These are phyloP conservation scores for Atherix ibis DNA, from an alignment of 2,888 invertebrate species.

Conservation along the genomic window DNA sequence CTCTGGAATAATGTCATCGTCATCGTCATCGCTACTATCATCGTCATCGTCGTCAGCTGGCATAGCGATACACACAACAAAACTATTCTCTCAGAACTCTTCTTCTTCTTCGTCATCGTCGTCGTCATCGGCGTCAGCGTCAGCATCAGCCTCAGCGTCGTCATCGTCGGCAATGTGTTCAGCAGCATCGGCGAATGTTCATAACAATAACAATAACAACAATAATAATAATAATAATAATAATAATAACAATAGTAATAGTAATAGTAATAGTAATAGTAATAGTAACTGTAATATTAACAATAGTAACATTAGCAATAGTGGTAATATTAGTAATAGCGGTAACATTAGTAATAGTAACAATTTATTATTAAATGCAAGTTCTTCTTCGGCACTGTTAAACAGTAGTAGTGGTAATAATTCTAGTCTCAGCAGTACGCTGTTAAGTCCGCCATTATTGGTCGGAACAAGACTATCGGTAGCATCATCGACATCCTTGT, in stretches of 20 bases:
- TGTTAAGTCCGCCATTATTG: conserved; percentile 16
- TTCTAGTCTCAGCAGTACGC: conserved; percentile 31
- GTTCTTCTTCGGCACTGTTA: conserved; percentile 16
- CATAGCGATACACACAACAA: conserved; percentile 14
- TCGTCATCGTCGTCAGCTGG: conserved; percentile 9
- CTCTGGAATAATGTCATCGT: conserved; percentile 12
- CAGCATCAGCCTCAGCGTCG: too few relatives aligned
- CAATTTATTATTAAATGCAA: conserved; percentile 12
- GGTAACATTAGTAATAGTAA: conserved; percentile 17
- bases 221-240: too few relatives aligned
- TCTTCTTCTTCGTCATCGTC: conserved; percentile 9
- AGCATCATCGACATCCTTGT: conserved; percentile 8
- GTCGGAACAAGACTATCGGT: conserved; percentile 10
- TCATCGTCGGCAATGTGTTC: too few relatives aligned
- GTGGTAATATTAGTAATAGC: conserved; percentile 13
- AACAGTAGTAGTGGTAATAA: conserved; percentile 20
- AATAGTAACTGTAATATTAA: too few relatives aligned
- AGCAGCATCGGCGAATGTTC: conserved; percentile 10
- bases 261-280: too few relatives aligned
- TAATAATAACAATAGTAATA: too few relatives aligned
- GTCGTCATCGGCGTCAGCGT: too few relatives aligned
- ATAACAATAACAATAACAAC: too few relatives aligned
- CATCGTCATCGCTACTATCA: conserved; percentile 14
- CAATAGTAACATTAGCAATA: too few relatives aligned
- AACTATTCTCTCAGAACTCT: conserved; percentile 11